A percentile compares a stretch with the other conserved stretches of the same genome.
Evolutionary conservation across 2,797 vertebrate genomes (phyloP).

Genomic region (Numenius phaeopus): DNA sequence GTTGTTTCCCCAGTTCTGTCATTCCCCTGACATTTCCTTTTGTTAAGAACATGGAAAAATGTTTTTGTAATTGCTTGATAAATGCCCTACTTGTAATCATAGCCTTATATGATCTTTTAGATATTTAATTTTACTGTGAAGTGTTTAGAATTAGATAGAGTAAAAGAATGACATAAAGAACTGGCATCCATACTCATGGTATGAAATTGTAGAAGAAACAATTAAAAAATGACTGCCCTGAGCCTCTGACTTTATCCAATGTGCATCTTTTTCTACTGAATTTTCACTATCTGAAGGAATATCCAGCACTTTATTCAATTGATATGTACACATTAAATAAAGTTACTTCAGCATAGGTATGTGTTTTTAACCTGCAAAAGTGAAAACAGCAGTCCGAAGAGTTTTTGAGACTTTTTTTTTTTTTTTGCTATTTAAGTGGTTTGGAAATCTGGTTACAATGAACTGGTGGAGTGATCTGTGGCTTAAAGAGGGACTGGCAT

Average conservation of each 20-base stretch:
- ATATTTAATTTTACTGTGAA: background rate
- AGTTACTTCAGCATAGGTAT: background rate
- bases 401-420: slow-evolving; percentile 12
- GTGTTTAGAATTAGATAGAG: background rate
- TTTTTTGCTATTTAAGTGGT: slow-evolving; percentile 80
- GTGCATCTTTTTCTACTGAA: background rate
- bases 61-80: background rate
- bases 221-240: background rate
- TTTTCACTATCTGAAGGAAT: background rate
- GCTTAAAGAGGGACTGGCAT: slow-evolving; percentile 85
- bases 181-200: background rate
- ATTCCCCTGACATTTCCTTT: background rate
- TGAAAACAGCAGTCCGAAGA: background rate
- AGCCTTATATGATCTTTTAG: background rate
- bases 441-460: slow-evolving; percentile 87
- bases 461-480: slow-evolving; percentile 85
- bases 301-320: background rate
- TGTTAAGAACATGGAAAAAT: background rate
- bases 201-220: background rate
- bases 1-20: background rate
- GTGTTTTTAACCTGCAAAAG: background rate
- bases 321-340: background rate
- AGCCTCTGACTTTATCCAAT: background rate
- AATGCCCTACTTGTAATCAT: background rate
- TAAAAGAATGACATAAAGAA: background rate